Evolutionary conservation across 2,113 vertebrate genomes (phyloP), one percentile per base, ranked within the genome.

Genomic region (Melanostigma gelatinosum): DNA sequence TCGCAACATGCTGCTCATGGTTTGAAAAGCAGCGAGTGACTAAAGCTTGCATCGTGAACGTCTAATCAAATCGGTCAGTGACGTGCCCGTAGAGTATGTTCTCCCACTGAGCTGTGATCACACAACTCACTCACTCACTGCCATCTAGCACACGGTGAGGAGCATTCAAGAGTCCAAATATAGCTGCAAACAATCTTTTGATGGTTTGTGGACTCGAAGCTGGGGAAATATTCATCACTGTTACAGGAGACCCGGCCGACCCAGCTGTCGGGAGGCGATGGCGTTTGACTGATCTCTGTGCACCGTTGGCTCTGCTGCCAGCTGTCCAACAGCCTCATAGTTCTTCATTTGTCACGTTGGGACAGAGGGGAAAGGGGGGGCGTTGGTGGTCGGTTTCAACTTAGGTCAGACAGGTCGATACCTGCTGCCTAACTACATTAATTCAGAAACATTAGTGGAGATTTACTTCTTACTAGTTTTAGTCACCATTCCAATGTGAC

Each of bases 261-360:
- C 80, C 27, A 4, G 78, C 78, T 77, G 87, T 85, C 80, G 79
- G 61, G 6, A 72, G 61, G 74, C 8, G 60, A 16, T 77, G 84
- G 75, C 34, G 57, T 91, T 77, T 89, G 88, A 90, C 69, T 77
- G 87, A 86, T 85, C 44, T 73, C 68, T 40, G 38, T 12, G 10
- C 58, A 20, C 65, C 6, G 38, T 24, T 1, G 73, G 52, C 77
- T 79, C 58, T 9, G 64, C 76, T 57, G 40, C 77, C 50, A 83
- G 79, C 71, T 70, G 72, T 61, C 79, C 63, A 24, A 22, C 0
- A 4, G 60, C 61, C 70, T 76, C 73, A 36, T 40, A 40, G 36
- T 83, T 84, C 58, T 84, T 83, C 73, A 78, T 86, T 76, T 80
- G 79, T 78, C 85, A 73, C 58, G 65, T 52, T 57, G 36, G 6